Conservation (phyloP, 2,113 vertebrate genomes). For the Prionailurus bengalensis region DNA sequence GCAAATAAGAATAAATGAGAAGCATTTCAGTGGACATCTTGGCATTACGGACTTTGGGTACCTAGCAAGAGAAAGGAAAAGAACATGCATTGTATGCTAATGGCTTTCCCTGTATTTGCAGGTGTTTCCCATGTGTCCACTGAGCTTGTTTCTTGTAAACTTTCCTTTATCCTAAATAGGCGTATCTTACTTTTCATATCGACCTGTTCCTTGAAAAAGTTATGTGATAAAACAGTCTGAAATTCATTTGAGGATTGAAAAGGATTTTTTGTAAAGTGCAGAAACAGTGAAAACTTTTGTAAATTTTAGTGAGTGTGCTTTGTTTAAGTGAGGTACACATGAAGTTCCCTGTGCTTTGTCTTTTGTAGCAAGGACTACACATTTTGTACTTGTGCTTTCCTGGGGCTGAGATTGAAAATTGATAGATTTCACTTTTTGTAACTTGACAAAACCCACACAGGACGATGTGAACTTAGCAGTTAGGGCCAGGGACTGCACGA, state of each 20-base stretch:
- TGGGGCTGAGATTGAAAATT: background rate
- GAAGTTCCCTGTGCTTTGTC: background rate
- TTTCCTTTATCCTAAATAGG: background rate
- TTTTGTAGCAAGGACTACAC: constrained; percentile 12
- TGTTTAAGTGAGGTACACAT: background rate
- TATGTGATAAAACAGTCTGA: constrained; percentile 33
- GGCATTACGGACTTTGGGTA: background rate
- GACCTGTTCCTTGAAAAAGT: background rate
- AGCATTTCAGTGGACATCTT: constrained; percentile 9
- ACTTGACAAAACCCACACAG: constrained; percentile 3
- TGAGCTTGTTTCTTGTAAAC: background rate
- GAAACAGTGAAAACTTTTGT: background rate
- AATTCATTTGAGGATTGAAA: constrained; percentile 44
- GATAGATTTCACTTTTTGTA: constrained; percentile 34
- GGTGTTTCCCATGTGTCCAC: background rate
- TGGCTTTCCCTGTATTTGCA: background rate
- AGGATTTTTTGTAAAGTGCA: constrained; percentile 31
- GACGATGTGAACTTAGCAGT: background rate
- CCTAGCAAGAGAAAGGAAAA: background rate
- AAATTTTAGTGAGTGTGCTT: background rate
- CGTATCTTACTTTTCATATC: constrained; percentile 11
- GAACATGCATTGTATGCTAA: background rate
- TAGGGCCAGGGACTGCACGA: rapidly evolving
- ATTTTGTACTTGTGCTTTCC: constrained; percentile 35
- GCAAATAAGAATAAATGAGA: constrained; percentile 51